Conservation (phyloP, 1,140 invertebrate species). For the Helicoverpa armigera region DNA sequence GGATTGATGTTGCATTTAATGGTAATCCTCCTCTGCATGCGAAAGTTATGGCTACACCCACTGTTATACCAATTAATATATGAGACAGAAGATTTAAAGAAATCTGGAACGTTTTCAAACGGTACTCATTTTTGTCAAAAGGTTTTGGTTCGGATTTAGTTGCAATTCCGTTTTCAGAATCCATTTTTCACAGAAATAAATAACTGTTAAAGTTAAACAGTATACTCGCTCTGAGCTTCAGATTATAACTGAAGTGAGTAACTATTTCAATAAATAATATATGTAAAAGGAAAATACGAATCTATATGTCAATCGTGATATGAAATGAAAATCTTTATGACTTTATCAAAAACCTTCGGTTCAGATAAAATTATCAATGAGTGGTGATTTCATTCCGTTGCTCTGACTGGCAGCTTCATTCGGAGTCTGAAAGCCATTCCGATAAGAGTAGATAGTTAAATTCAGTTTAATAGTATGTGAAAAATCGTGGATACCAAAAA, state of each 20-base stretch:
- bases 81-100: slow-evolving; percentile 65
- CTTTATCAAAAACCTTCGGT: too few species aligned
- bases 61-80: slow-evolving; percentile 65
- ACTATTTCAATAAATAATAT: too few species aligned
- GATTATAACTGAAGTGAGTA: background rate
- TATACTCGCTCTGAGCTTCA: background rate
- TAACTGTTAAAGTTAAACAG: background rate
- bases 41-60: slow-evolving; percentile 59
- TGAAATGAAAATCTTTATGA: too few species aligned
- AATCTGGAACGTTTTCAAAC: slow-evolving; percentile 61
- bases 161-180: slow-evolving; percentile 5
- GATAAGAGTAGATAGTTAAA: too few species aligned
- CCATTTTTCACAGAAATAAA: slow-evolving; percentile 5
- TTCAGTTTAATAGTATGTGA: too few species aligned
- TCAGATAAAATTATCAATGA: too few species aligned
- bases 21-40: slow-evolving; percentile 60
- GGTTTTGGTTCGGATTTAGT: background rate
- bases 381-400: too few species aligned
- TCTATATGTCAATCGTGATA: too few species aligned
- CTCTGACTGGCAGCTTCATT: too few species aligned
- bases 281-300: too few species aligned
- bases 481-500: too few species aligned
- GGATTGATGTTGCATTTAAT: slow-evolving; percentile 52
- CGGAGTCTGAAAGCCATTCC: too few species aligned
- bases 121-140: slow-evolving; percentile 1